These are phyloP conservation scores for Athetis lepigone DNA, from an alignment of 2,888 invertebrate species.

Conservation along the genomic window DNA sequence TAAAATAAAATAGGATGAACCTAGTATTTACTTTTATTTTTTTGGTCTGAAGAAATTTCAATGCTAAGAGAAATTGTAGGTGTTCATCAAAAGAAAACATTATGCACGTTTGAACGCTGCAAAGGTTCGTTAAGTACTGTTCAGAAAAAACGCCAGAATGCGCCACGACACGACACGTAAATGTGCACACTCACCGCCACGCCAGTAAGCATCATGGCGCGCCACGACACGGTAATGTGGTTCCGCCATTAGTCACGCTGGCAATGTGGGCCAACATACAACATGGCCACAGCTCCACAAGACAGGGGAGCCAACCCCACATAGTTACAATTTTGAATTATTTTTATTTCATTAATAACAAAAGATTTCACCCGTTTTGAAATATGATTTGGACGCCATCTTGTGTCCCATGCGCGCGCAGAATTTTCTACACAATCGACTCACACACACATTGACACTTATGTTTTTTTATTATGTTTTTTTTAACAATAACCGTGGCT, in stretches of 20 bases:
- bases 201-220: too few relatives aligned
- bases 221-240: too few relatives aligned
- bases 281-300: conserved; percentile 72
- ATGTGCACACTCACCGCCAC: too few relatives aligned
- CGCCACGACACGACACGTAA: too few relatives aligned
- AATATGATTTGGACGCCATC: conserved; percentile 90
- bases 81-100: too few relatives aligned
- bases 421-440: conserved; percentile 61
- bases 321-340: conserved; percentile 83
- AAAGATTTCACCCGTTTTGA: conserved; percentile 89
- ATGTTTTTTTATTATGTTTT: conserved; percentile 56
- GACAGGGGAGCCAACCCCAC: conserved; percentile 71
- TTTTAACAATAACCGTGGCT: conserved; percentile 78
- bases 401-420: conserved; percentile 76
- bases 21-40: too few relatives aligned
- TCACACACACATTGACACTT: conserved; percentile 62
- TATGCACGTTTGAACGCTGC: too few relatives aligned
- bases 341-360: conserved; percentile 89
- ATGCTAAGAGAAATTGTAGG: too few relatives aligned
- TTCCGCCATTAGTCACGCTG: conserved; percentile 86
- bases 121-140: too few relatives aligned
- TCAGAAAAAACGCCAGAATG: too few relatives aligned
- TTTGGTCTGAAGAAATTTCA: too few relatives aligned
- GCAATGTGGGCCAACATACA: conserved; percentile 81
- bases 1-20: too few relatives aligned